Evolutionary conservation across 1,140 invertebrate species (phyloP).

Genomic region (Chymomyza costata): DNA sequence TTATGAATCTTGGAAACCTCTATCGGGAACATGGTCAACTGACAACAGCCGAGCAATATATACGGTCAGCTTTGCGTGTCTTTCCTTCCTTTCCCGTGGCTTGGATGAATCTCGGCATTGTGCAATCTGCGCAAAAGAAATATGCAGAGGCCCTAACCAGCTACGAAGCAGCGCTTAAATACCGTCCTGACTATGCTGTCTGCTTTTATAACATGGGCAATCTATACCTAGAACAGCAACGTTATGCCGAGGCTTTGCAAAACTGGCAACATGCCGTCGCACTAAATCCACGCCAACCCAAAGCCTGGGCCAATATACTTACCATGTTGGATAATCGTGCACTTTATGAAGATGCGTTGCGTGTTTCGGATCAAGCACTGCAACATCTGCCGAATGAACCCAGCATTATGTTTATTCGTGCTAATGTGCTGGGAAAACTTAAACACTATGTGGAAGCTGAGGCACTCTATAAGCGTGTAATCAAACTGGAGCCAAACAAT

Average conservation of each 20-base stretch:
- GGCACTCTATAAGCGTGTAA: constrained; percentile 85
- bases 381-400: constrained; percentile 82
- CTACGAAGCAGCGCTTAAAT: constrained; percentile 86
- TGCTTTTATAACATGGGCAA: constrained; percentile 97
- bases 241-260: constrained; percentile 77
- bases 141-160: constrained; percentile 84
- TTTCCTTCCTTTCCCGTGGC: constrained; percentile 94
- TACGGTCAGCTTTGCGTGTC: constrained; percentile 84
- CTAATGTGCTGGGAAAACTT: constrained; percentile 91
- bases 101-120: constrained; percentile 98
- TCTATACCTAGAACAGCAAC: constrained; percentile 80
- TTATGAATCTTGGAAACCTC: constrained; percentile 98
- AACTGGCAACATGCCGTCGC: constrained; percentile 89
- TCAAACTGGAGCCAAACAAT: constrained; percentile 81
- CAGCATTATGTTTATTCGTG: constrained; percentile 89
- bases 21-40: constrained; percentile 86
- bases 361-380: constrained; percentile 82
- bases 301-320: constrained; percentile 94
- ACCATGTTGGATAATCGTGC: constrained; percentile 90
- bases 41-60: constrained; percentile 84
- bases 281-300: constrained; percentile 85
- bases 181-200: constrained; percentile 90
- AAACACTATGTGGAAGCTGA: constrained; percentile 87
- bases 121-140: constrained; percentile 85
- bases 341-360: constrained; percentile 81